Conservation (phyloP, 35 echinoderm and acorn worm species). For the Apostichopus parvimensis region DNA sequence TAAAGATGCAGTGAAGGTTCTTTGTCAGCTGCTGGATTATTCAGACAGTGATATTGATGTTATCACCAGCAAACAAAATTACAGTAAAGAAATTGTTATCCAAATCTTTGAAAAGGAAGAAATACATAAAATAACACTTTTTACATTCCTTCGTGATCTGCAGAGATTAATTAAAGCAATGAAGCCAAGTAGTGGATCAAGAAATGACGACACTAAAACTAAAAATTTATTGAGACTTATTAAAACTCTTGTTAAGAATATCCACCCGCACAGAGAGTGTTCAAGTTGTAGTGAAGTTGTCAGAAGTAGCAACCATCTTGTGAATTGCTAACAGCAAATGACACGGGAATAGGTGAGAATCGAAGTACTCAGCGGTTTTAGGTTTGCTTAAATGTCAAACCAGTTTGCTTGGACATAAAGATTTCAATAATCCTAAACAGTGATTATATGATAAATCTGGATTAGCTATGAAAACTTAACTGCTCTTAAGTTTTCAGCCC, state of each 20-base stretch:
- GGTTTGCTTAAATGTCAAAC: neutral
- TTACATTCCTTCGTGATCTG: neutral
- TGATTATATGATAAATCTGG: neutral
- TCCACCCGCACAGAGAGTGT: neutral
- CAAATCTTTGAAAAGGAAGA: neutral
- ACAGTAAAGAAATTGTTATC: neutral
- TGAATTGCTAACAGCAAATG: neutral
- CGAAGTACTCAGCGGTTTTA: neutral
- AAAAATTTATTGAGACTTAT: neutral
- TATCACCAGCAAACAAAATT: neutral
- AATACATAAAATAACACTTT: neutral
- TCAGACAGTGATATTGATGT: neutral
- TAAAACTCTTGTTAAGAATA: neutral
- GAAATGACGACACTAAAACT: neutral
- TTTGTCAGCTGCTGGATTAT: neutral
- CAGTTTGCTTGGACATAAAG: neutral
- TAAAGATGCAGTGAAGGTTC: neutral
- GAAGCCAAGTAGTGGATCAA: neutral
- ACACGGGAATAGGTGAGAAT: neutral
- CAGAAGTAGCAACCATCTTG: neutral
- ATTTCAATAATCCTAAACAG: neutral
- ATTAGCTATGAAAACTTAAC: neutral
- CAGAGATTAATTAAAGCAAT: neutral
- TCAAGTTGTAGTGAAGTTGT: neutral
- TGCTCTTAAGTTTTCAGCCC: neutral